phyloP scores from a whole-genome alignment of 2,888 invertebrate genomes.

The Hemistola chrysoprasaria region DNA sequence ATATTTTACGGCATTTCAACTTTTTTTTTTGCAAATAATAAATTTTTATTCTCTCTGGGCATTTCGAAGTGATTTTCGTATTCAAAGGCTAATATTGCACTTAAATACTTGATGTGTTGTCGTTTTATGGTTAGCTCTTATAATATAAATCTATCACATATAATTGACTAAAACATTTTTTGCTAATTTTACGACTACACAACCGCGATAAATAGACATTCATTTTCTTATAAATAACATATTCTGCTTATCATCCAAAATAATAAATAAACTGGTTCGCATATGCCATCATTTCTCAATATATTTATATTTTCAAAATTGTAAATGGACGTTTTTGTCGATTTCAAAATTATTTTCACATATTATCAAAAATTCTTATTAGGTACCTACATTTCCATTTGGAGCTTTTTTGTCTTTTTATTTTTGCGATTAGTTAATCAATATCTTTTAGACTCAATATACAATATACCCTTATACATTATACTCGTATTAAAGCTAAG shows the following conservation, averaged over 20 bases:
- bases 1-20: conserved; percentile 4
- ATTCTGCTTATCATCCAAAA: conserved; percentile 3
- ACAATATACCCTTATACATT: no score
- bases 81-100: conserved; percentile 8
- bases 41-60: conserved; percentile 14
- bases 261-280: conserved; percentile 11
- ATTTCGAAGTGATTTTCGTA: conserved; percentile 4
- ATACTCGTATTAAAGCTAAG: no score
- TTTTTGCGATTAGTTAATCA: no score
- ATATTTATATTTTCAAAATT: conserved; percentile 17
- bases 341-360: no score
- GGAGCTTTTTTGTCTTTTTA: no score
- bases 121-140: background rate
- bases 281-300: conserved; percentile 17
- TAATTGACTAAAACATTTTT: conserved; percentile 31
- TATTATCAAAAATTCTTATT: no score
- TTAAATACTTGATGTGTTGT: conserved; percentile 4
- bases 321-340: conserved; percentile 23
- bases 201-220: conserved; percentile 49
- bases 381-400: no score
- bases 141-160: conserved; percentile 28
- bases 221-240: conserved; percentile 22
- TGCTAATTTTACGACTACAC: conserved; percentile 36
- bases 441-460: no score
- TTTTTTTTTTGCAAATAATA: conserved; percentile 18